Evolutionary conservation across 2,797 vertebrate genomes (phyloP).

Genomic region (Sebastes trivittatus): DNA sequence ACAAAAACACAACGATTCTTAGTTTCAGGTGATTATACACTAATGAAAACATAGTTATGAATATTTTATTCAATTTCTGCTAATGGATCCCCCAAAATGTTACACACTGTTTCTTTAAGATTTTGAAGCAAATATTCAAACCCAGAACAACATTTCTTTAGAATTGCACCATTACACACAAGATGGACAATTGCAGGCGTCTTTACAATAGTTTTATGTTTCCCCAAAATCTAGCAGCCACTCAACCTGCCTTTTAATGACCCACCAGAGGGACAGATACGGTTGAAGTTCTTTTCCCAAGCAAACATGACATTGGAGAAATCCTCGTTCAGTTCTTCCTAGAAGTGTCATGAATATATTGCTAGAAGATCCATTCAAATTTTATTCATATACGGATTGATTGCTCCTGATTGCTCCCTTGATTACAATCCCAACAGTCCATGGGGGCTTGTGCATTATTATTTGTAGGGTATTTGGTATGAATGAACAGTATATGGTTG

Average conservation of each 20-base stretch:
- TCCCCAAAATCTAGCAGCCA: neutral
- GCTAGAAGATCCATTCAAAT: constrained; percentile 28
- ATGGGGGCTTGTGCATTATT: constrained; percentile 29
- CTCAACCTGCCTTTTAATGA: neutral
- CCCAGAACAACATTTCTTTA: neutral
- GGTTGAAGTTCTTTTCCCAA: neutral
- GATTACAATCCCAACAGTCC: constrained; percentile 57
- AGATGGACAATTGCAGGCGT: neutral
- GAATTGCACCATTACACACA: neutral
- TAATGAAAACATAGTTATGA: too few species aligned
- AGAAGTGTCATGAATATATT: constrained; percentile 14
- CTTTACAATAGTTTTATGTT: neutral
- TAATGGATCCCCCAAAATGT: too few species aligned
- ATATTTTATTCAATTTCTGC: too few species aligned
- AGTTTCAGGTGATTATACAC: too few species aligned
- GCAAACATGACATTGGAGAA: neutral
- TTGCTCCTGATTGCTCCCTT: constrained; percentile 62
- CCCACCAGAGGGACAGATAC: neutral
- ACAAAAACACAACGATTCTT: too few species aligned
- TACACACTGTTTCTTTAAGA: neutral
- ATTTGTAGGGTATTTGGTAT: constrained; percentile 33
- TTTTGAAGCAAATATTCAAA: neutral
- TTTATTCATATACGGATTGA: constrained; percentile 51
- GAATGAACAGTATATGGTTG: constrained; percentile 40
- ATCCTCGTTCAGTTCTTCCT: neutral